Evolutionary conservation across 1,140 invertebrate genomes (phyloP).

Genomic region (Hycleus cichorii): DNA sequence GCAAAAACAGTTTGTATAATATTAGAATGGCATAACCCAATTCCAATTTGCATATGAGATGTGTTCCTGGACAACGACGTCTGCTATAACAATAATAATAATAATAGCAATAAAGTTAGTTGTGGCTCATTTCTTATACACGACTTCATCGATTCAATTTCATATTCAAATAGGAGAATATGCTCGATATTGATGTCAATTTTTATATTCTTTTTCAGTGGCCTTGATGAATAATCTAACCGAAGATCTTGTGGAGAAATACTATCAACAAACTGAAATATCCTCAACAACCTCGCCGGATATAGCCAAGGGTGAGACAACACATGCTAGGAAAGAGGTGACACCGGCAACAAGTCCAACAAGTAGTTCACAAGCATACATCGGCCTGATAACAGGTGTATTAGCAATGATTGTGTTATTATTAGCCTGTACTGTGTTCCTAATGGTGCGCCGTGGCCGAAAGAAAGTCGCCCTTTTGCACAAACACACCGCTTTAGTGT

Average conservation of each 20-base stretch:
- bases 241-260: conserved; percentile 42
- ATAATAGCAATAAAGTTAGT: background rate
- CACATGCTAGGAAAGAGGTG: conserved; percentile 43
- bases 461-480: conserved; percentile 59
- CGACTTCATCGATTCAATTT: background rate
- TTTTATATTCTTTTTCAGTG: conserved; percentile 30
- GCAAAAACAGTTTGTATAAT: conserved; percentile 10
- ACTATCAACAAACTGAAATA: conserved; percentile 37
- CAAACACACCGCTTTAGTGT: conserved; percentile 56
- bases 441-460: conserved; percentile 63
- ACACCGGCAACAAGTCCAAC: conserved; percentile 59
- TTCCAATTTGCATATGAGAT: conserved; percentile 10
- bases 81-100: no score
- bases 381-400: conserved; percentile 72
- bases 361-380: conserved; percentile 59
- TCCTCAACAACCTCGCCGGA: conserved; percentile 33
- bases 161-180: background rate
- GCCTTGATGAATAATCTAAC: conserved; percentile 43
- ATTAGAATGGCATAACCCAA: conserved; percentile 3
- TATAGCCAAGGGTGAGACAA: conserved; percentile 30
- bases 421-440: conserved; percentile 58
- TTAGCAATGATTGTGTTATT: conserved; percentile 64
- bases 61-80: background rate
- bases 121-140: conserved; percentile 1
- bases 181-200: background rate